Evolutionary conservation across 2,888 invertebrate species (phyloP), one percentile per base, ranked within the genome.

Genomic region (Troides aeacus): DNA sequence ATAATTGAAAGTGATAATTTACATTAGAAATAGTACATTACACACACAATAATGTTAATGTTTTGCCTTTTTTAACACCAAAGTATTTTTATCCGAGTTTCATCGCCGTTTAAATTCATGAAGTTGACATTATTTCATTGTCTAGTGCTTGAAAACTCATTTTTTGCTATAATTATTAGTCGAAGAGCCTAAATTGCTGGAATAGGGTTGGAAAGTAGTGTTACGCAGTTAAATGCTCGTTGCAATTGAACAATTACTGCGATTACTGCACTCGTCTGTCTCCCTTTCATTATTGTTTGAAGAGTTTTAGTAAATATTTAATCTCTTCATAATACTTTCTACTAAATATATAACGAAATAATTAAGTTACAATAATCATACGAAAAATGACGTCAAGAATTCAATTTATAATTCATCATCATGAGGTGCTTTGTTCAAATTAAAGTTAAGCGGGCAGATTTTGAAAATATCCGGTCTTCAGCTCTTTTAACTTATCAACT

Each of bases 131-230:
- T 30, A 30, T 58, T 23, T 58, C 12, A 58, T 53, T 53, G 10
- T 58, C 57, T 58, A 8, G 23, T 23, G 23, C 57, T 23, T 62
- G 21, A 46, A 12, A 62, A 42, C 23, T 46, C 46, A 23, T 50
- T 60, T 66, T 59, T 30, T 66, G 59, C 59, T n/a, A 59, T 46
- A 60, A 60, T 66, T 66, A 66, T 66, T 60, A 60, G 50, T 66
- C 60, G 60, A 60, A 66, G 59, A 50, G 60, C 50, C 46, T 50
- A 66, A 66, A 66, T 23, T 66, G 50, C 50, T 50, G 36, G 30
- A 66, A 66, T 66, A 66, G 60, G 66, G 59, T 30, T 21, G 59
- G 58, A 46, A 46, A 66, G 66, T 53, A 61, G 61, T 66, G 53
- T 61, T 66, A 21, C 66, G 61, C 66, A 66, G 50, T 61, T 66